Base-by-base conservation (phyloP, 2,888 invertebrate genomes). In the Drosophila acutilabella region DNA sequence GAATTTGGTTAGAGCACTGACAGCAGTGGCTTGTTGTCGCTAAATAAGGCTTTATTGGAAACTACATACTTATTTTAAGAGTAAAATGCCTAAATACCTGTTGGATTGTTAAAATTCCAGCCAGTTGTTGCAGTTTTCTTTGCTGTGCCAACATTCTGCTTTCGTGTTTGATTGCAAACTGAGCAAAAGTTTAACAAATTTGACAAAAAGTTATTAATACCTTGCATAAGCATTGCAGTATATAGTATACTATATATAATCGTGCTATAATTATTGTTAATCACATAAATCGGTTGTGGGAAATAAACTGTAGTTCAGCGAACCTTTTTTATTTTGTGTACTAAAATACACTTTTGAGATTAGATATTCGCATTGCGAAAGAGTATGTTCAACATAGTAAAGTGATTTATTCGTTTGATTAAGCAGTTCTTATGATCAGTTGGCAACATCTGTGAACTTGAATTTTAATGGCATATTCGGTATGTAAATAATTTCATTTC, bases 391-490 rank as follows among this genome's bases (percentile, higher is more conserved):
- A 7, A 26, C 8, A 26, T 7, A 26, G 26, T 26, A 7, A 26
- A 7, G 26, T 26, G 7, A 26, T 26, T 26, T 26, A 26, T 26
- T 26, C 2, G 26, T 26, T 26, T 26, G 5, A 23, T 23, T 23
- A 23, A 23, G 1, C 3, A 23, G 23, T 5, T 23, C 23, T 23
- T 23, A 6, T 23, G 4, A 33, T 33, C 3, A 90, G 11, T 78
- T 67, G 16, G 72, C 53, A 4, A 92, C 70, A 68, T 92, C 91
- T 23, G 67, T 87, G 20, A 91, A 87, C 57, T 92, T 92, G 58
- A 93, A 92, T 68, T 90, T 90, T n/a, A 93, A 74, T 0, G 93
- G 92, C 33, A 92, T 91, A 10, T 70, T 87, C 0, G 93, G 91
- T 0, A 89, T 84, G 71, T 90, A 91, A 6, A 93, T 90, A 10